Conservation (phyloP, 1,140 invertebrate genomes). For the Scaptomyza montana region DNA sequence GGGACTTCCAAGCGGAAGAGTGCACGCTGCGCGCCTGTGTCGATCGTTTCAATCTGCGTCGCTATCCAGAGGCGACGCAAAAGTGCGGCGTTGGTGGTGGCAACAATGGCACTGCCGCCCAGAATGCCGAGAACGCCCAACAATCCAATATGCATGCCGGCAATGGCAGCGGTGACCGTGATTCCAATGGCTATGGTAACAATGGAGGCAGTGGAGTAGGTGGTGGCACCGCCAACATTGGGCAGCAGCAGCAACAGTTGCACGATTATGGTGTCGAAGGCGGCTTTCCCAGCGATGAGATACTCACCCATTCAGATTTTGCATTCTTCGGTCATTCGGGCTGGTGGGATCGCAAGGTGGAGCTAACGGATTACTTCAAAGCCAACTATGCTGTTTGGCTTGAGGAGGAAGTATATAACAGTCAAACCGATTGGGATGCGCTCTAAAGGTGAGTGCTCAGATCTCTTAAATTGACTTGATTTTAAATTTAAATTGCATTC, state of each 20-base stretch:
- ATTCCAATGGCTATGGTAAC: conserved; percentile 57
- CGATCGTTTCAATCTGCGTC: conserved; percentile 96
- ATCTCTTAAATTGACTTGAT: neutral
- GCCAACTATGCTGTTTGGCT: conserved; percentile 98
- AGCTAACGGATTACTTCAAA: conserved; percentile 97
- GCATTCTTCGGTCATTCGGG: conserved; percentile 81
- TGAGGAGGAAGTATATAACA: conserved; percentile 97
- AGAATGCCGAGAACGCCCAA: conserved; percentile 73
- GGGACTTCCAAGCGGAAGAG: conserved; percentile 99
- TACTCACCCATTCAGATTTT: conserved; percentile 79
- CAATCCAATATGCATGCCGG: conserved; percentile 72
- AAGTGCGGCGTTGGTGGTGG: conserved; percentile 65
- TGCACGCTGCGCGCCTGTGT: conserved; percentile 96
- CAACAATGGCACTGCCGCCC: conserved; percentile 65
- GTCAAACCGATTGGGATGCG: conserved; percentile 90
- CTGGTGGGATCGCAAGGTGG: conserved; percentile 86
- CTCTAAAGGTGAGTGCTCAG: conserved; percentile 54
- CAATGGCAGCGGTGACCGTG: conserved; percentile 59
- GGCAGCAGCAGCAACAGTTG: conserved; percentile 75
- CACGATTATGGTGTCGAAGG: conserved; percentile 80
- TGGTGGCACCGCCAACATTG: conserved; percentile 59
- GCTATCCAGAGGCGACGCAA: conserved; percentile 88
- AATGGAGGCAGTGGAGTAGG: conserved; percentile 54
- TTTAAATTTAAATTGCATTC: neutral
- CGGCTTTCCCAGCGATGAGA: conserved; percentile 81